A percentile compares a stretch with the other conserved stretches of the same genome.
phyloP scores from a whole-genome alignment of 2,113 vertebrate species.

The Nothobranchius furzeri region DNA sequence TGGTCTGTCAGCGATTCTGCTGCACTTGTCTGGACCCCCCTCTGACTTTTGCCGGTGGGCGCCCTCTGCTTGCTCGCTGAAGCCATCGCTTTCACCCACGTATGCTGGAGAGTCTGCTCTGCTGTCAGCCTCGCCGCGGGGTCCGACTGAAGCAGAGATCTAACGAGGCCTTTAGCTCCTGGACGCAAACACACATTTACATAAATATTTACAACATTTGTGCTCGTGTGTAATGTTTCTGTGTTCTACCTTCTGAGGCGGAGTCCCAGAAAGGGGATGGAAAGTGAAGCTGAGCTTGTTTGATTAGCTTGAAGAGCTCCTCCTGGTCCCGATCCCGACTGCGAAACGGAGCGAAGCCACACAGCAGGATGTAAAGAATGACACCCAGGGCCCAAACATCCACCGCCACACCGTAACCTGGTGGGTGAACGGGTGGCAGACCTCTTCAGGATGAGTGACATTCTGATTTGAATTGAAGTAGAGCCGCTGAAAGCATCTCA shows the following conservation, averaged over 20 bases:
- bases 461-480: neutral
- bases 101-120: constrained; percentile 85
- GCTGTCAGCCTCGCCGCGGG: constrained; percentile 87
- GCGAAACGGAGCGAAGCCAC: constrained; percentile 95
- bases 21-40: constrained; percentile 19
- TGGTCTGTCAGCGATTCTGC: constrained; percentile 21
- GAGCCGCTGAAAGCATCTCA: constrained; percentile 36
- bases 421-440: constrained; percentile 14
- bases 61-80: constrained; percentile 74
- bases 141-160: constrained; percentile 86
- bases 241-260: constrained; percentile 88
- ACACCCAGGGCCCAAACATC: constrained; percentile 97
- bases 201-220: neutral
- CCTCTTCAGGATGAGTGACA: neutral
- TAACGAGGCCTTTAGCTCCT: constrained; percentile 89
- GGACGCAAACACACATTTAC: constrained; percentile 3
- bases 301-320: constrained; percentile 92
- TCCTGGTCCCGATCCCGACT: constrained; percentile 93
- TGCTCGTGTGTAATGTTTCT: neutral
- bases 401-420: constrained; percentile 94
- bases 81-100: constrained; percentile 85
- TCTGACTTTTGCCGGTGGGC: constrained; percentile 53
- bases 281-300: constrained; percentile 88
- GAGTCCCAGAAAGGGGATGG: constrained; percentile 93
- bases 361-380: constrained; percentile 93